Evolutionary conservation across 2,113 vertebrate species (phyloP).

Genomic region (Seriola rivoliana): DNA sequence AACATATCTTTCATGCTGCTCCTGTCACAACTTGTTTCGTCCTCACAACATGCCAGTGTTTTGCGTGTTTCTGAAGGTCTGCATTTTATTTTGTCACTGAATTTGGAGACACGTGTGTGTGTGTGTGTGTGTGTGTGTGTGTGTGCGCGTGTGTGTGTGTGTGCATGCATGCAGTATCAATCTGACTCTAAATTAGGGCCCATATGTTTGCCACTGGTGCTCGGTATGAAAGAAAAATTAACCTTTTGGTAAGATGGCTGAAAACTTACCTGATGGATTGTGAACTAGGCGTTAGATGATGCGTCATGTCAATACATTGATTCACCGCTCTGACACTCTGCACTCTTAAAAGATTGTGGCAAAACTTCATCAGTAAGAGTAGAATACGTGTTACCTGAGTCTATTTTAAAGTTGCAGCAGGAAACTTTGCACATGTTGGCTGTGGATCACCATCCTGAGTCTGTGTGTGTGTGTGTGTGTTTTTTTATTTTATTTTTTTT

Average conservation of each 20-base stretch:
- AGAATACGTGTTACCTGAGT: not conserved
- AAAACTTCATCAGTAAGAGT: not conserved
- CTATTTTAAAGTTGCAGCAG: too few species aligned
- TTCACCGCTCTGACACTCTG: not conserved
- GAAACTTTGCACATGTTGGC: too few species aligned
- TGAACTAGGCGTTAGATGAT: not conserved
- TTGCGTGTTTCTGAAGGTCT: slow-evolving; percentile 8
- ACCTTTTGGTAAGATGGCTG: slow-evolving; percentile 8
- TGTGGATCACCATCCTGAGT: not conserved
- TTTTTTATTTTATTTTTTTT: not conserved
- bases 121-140: not conserved
- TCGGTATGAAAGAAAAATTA: not conserved
- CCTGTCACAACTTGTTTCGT: slow-evolving; percentile 37
- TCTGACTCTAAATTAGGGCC: not conserved
- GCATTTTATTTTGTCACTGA: slow-evolving; percentile 5
- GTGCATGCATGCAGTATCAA: not conserved
- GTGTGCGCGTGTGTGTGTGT: too few species aligned
- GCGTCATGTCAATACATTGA: too few species aligned
- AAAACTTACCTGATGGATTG: slow-evolving; percentile 12
- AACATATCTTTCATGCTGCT: slow-evolving; percentile 31
- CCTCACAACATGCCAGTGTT: slow-evolving; percentile 25
- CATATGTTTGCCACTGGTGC: slow-evolving; percentile 10
- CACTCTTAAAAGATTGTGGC: not conserved
- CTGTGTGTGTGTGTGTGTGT: not conserved
- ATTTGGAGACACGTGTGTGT: slow-evolving; percentile 19